Evolutionary conservation across 1,140 invertebrate genomes (phyloP), one percentile per base, ranked within the genome.

Genomic region (Halyomorpha halys): DNA sequence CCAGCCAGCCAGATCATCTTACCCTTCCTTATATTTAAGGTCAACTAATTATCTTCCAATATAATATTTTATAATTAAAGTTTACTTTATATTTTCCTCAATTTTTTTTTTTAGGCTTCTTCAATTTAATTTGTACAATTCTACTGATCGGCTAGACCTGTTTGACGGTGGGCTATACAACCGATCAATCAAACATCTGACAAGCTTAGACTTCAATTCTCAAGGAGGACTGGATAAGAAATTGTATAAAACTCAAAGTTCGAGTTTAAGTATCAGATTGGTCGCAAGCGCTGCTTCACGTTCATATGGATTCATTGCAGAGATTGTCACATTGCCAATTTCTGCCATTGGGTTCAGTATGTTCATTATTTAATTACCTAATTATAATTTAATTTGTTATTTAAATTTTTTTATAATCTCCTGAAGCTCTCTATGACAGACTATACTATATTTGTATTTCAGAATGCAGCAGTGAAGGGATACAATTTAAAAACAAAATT

Each of bases 261-360:
- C 89, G 0, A 91, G 89, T 70, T 77, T 99, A 61, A 95, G 92
- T 71, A 78, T 99, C 3, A 88, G 92, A 73, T 75, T 99, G 14
- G 93, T 97, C 72, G 93, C 94, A 0, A 96, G 94, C 66, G 94
- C 95, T 44, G 94, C 94, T 0, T 91, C 91, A 51, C 86, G 84
- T 27, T 79, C 83, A n/a, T 89, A 96, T 75, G 97, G 97, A 62
- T 99, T 99, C 73, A 90, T 99, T 68, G 97, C 96, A 16, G 96
- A 99, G 79, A 83, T 99, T 62, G 86, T 98, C 0, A 96, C 94
- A 0, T 75, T 98, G 21, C 97, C 97, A 0, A 90, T 94, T 69
- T 90, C 91, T 44, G 86, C 89, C 16, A 86, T 94, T 72, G 89
- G 89, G 71, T 86, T 91, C 71, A 88, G 90, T 91, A 78, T 86